Evolutionary conservation across 2,797 vertebrate genomes (phyloP).

Genomic region (Hyperoplus immaculatus): DNA sequence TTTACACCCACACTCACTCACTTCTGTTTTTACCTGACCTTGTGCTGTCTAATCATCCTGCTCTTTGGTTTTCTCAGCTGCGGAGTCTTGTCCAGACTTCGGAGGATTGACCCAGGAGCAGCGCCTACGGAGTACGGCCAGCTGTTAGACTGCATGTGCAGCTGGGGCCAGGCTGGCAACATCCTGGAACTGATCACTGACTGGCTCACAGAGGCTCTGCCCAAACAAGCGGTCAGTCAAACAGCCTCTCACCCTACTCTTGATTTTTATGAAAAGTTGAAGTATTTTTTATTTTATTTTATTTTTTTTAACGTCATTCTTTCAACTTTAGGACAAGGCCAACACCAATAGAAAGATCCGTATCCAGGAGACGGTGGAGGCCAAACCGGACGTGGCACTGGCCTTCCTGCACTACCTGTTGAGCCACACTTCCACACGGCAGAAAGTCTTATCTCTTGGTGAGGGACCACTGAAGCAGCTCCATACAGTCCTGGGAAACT

Average conservation of each 20-base stretch:
- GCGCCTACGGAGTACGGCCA: conserved; percentile 82
- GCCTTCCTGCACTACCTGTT: conserved; percentile 91
- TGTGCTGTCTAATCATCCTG: neutral
- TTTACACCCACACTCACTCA: neutral
- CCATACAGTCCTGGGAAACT: conserved; percentile 84
- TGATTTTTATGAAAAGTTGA: neutral
- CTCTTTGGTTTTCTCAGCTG: conserved; percentile 80
- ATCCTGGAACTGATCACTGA: conserved; percentile 89
- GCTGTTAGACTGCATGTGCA: conserved; percentile 93
- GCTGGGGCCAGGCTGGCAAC: conserved; percentile 90
- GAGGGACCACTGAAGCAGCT: conserved; percentile 86
- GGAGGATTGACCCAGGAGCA: conserved; percentile 82
- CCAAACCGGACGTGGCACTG: conserved; percentile 90
- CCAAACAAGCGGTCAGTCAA: conserved; percentile 79
- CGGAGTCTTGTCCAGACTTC: conserved; percentile 90
- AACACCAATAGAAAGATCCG: conserved; percentile 78
- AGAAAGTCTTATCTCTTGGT: conserved; percentile 83
- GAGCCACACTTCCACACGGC: conserved; percentile 83
- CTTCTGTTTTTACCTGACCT: neutral
- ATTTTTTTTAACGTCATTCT: conserved; percentile 9
- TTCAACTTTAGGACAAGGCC: conserved; percentile 69
- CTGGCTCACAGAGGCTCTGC: conserved; percentile 86
- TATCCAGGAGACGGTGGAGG: conserved; percentile 82
- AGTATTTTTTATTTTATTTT: neutral
- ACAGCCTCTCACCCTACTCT: neutral